A percentile compares a stretch with the other conserved stretches of the same genome.
Conservation (phyloP, 2,888 invertebrate genomes). For the Lamproptera curius region DNA sequence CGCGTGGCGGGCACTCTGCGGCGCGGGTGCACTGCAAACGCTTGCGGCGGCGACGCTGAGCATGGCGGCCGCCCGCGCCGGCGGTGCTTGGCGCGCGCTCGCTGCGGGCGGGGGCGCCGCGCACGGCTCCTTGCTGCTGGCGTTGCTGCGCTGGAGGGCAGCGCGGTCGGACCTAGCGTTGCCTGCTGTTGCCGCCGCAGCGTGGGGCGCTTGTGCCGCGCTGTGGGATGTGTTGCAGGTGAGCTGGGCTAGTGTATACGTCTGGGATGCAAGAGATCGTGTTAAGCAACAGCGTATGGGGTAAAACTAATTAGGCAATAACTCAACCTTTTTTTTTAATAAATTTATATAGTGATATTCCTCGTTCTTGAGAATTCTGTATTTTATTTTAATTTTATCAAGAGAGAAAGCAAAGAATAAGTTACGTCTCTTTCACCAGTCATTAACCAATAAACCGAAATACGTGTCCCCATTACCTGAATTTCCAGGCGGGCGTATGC, state of each 20-base stretch:
- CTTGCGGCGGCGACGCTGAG: constrained; percentile 88
- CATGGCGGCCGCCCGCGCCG: constrained; percentile 85
- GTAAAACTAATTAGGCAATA: no score
- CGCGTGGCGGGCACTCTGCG: constrained; percentile 84
- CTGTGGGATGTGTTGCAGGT: constrained; percentile 88
- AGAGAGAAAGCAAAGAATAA: no score
- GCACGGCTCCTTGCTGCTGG: constrained; percentile 87
- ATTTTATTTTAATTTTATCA: no score
- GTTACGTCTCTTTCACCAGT: no score
- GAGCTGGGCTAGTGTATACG: constrained; percentile 21
- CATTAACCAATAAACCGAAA: no score
- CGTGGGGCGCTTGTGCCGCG: constrained; percentile 92
- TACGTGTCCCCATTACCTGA: no score
- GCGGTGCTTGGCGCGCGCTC: constrained; percentile 84
- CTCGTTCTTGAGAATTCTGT: no score
- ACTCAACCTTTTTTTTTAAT: no score
- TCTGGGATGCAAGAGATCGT: no score
- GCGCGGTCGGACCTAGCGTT: constrained; percentile 88
- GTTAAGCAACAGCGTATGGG: no score
- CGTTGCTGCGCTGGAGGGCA: constrained; percentile 88
- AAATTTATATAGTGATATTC: no score
- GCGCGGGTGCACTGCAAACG: constrained; percentile 85
- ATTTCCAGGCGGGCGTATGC: constrained; percentile 56
- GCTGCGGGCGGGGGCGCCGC: constrained; percentile 90
- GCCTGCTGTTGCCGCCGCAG: constrained; percentile 89